Base-by-base conservation (phyloP, 37 sponge, comb jelly and placozoan species). In the Trichoplax adhaerens region DNA sequence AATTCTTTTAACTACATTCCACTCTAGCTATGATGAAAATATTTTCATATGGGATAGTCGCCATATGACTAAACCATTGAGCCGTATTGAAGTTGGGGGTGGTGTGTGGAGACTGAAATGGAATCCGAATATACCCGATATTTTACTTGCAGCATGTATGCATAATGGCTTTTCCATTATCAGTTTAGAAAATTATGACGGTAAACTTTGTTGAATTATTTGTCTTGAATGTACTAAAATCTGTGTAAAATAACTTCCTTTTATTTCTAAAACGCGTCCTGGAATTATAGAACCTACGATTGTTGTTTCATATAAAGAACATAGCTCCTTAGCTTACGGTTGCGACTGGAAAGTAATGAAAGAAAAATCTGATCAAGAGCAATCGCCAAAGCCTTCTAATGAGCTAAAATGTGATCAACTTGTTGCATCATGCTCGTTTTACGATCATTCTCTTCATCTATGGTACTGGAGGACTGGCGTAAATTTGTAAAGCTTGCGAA, bases 71-170 rank as follows among this genome's bases (percentile, higher is more conserved):
- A 1, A 10, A 1, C 90, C 94, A 48, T 51, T 93, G 59, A 70
- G 64, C 48, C 71, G 77, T 56, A 2, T 62, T 8, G 50, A 49
- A 3, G 62, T 90, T 3, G 94, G 91, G n/a, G 94, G 94, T 61
- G 94, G 94, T 0, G 77, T 93, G 12, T 93, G 94, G 94, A 79
- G 94, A 53, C 55, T 93, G 6, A 93, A 93, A 68, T 90, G 90
- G 83, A 76, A 83, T 55, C 80, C 70, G 3, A 47, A 29, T 2
- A 50, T 75, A 57, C 66, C 84, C 4, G 50, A 77, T 67, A 70
- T 74, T 56, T 0, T 80, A 5, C 72, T 77, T 8, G 54, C 81
- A 60, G 87, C 84, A 56, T 80, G 84, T 68, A 83, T 90, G 91
- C 79, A 90, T 76, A 78, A 76, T 58, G 73, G 79, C 1, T 78